Evolutionary conservation across 2,888 invertebrate genomes (phyloP), one percentile per base, ranked within the genome.

Genomic region (Miltochrista miniata): DNA sequence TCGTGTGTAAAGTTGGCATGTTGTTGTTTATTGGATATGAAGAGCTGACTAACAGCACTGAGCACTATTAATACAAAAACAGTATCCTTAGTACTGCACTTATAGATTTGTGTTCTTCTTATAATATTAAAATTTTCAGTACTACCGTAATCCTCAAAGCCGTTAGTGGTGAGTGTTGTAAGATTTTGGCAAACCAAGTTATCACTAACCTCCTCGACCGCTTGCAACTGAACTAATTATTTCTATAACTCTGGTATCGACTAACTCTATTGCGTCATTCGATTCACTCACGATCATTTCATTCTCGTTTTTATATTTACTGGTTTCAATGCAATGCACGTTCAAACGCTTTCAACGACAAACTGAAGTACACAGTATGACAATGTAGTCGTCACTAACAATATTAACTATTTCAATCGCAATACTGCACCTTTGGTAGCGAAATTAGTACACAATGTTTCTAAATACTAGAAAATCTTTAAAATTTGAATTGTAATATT

Each of bases 121-220:
- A 24, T 24, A 24, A 24, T 76, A 83, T 78, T 79, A 79, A 78
- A 81, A 69, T 75, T 90, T 90, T 87, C 90, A 91, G 90, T 91
- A 77, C 88, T 78, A 87, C 88, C 83, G 89, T 90, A 89, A 83
- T 80, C 83, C 85, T 76, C 82, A 83, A 83, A 83, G 84, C 83
- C 72, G 76, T 89, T 86, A 89, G 90, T 89, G 90, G 90, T 90
- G 90, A 91, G 90, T 91, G 86, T 87, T 85, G 85, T 84, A 81
- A 74, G 84, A 85, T 87, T 88, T 84, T 88, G 87, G 85, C 81
- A 81, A 81, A 75, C 73, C 70, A 75, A 70, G 74, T 68, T 75
- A 64, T 83, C 74, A 88, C 87, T 90, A 90, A 89, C 85, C 62
- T 24, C 76, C 73, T 44, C 46, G 39, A 53, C 51, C 44, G 68